Evolutionary conservation across 37 sponge, comb jelly and placozoan species (phyloP), one percentile per base, ranked within the genome.

Genomic region (Amphimedon queenslandica): DNA sequence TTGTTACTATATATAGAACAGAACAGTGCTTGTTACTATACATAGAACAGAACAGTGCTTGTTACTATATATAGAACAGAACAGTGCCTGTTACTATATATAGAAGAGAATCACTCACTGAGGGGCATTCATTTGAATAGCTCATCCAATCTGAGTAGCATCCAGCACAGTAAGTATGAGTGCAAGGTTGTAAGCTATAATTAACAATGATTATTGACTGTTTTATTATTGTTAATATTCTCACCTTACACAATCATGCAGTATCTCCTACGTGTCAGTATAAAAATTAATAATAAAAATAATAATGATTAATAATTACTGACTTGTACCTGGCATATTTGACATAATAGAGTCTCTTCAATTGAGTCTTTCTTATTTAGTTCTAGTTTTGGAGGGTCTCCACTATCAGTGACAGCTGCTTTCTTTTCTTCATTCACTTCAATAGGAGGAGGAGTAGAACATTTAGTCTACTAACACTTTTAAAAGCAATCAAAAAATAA

Each of bases 141-240:
- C 57, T 69, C 96, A 96, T 96, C 96, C 96, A 96, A 5, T 72
- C 75, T 13, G 96, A 96, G 72, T 96, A 96, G 66, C 96, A 96
- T 30, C 96, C 96, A 39, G 67, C 90, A 83, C 96, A 96, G 60
- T 87, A 96, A 30, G 75, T 75, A 55, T 96, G 96, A 90, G 93
- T 83, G 42, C 96, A 96, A 6, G 96, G 96, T 67, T 93, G 96
- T 27, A 96, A 71, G 40, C 94, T 92, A 64, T 0, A 32, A 0
- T 33, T 38, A 57, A 18, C 28, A 33, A 72, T 51, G 8, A 42
- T 16, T 47, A 31, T 58, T n/a, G 20, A 39, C 25, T 36, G 18
- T 11, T 18, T 1, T 2, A 57, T 29, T 2, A 21, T 18, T 37
- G 24, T 20, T 28, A 20, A 39, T 1, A 5, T 35, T 16, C 27